A percentile compares a stretch with the other conserved stretches of the same genome.
Evolutionary conservation across 2,888 invertebrate species (phyloP).

Genomic region (Venustoraphidia nigricollis): DNA sequence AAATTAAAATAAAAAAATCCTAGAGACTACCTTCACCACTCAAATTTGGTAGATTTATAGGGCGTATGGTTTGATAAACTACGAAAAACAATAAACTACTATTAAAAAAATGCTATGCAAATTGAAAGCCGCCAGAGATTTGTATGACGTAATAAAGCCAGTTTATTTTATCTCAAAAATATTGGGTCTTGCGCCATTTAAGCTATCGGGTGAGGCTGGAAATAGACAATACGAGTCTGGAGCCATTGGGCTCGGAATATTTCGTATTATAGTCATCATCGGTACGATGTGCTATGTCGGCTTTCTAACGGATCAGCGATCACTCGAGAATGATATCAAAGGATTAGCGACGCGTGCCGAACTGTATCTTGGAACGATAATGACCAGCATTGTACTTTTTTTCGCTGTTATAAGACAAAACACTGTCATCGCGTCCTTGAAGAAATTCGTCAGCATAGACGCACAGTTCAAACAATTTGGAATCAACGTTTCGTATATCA

Average conservation of each 20-base stretch:
- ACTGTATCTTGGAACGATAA: constrained; percentile 12
- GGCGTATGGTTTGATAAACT: too few relatives aligned
- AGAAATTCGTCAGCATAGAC: constrained; percentile 10
- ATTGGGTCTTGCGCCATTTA: constrained; percentile 14
- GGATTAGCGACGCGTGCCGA: constrained; percentile 14
- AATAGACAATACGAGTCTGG: constrained; percentile 5
- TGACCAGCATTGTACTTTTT: constrained; percentile 12
- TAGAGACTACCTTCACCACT: too few relatives aligned
- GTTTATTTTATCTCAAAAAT: constrained; percentile 14
- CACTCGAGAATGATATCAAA: constrained; percentile 9
- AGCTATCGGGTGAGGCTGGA: constrained; percentile 6
- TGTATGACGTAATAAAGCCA: constrained; percentile 14
- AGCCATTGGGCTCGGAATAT: constrained; percentile 9
- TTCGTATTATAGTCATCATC: constrained; percentile 9
- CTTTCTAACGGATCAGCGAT: constrained; percentile 9
- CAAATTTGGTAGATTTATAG: too few relatives aligned
- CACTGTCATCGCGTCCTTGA: constrained; percentile 9
- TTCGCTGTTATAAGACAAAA: constrained; percentile 11
- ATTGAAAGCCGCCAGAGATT: constrained; percentile 6
- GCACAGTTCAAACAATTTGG: constrained; percentile 7
- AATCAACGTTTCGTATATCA: constrained; percentile 11
- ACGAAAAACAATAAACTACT: too few relatives aligned
- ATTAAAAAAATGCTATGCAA: too few relatives aligned
- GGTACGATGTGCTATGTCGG: constrained; percentile 11
- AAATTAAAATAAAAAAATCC: too few relatives aligned